Evolutionary conservation across 1,140 invertebrate species (phyloP).

Genomic region (Bombus pascuorum): DNA sequence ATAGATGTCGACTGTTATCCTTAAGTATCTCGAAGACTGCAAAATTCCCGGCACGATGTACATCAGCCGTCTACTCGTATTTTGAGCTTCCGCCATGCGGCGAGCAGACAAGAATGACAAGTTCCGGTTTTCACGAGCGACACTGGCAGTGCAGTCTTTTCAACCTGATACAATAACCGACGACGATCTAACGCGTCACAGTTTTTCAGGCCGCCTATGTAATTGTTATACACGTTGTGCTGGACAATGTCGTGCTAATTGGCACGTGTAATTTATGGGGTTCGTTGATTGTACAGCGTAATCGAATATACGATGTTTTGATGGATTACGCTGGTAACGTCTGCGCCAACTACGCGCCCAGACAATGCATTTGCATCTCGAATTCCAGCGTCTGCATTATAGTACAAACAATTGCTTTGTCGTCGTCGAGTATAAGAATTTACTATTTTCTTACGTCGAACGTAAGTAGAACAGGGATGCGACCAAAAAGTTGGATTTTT

Average conservation of each 20-base stretch:
- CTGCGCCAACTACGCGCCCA: neutral
- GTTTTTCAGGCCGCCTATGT: neutral
- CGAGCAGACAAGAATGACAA: neutral
- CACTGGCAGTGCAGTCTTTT: neutral
- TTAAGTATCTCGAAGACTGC: no score
- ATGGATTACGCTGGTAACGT: neutral
- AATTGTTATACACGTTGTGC: neutral
- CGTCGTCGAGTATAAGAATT: neutral
- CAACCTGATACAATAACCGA: neutral
- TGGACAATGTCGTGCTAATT: slow-evolving; percentile 9
- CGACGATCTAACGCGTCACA: neutral
- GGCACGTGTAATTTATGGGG: slow-evolving; percentile 11
- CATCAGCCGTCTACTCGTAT: neutral
- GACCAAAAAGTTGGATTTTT: no score
- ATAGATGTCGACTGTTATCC: neutral
- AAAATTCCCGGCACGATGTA: neutral
- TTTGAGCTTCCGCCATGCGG: neutral
- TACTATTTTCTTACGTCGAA: no score
- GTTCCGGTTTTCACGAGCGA: neutral
- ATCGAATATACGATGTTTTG: slow-evolving; percentile 4
- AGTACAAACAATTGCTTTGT: no score
- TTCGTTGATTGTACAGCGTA: neutral
- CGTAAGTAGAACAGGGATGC: no score
- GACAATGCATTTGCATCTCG: neutral
- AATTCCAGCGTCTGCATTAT: neutral